A percentile compares a stretch with the other conserved stretches of the same genome.
These are phyloP conservation scores for Thecophora atra DNA, from an alignment of 2,888 invertebrate species.

Conservation along the genomic window DNA sequence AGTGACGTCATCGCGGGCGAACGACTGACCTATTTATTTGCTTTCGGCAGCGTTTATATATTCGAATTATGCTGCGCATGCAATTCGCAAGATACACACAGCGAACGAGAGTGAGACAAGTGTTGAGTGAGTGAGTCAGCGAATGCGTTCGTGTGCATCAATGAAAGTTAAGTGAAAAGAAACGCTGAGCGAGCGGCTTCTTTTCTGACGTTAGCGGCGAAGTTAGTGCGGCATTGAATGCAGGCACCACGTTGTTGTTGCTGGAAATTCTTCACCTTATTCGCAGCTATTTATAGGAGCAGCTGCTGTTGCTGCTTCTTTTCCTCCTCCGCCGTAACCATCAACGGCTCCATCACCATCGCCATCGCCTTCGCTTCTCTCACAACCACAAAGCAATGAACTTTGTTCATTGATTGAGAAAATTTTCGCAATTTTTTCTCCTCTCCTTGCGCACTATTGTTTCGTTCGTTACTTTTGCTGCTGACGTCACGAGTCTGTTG, in stretches of 20 bases:
- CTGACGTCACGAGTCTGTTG: constrained; percentile 26
- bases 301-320: background rate
- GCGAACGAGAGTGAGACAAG: background rate
- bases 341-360: background rate
- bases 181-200: background rate
- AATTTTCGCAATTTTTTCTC: background rate
- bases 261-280: background rate
- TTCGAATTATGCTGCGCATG: constrained; percentile 30
- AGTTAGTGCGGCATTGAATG: background rate
- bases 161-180: background rate
- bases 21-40: constrained; percentile 26
- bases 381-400: constrained; percentile 28
- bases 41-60: constrained; percentile 18
- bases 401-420: constrained; percentile 22
- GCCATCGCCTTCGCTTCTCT: background rate
- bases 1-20: constrained; percentile 27
- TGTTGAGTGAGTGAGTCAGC: background rate
- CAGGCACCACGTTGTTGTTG: background rate
- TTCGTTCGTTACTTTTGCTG: background rate
- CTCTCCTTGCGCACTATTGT: background rate
- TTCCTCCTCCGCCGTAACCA: background rate
- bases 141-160: constrained; percentile 9
- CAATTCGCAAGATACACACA: constrained; percentile 16
- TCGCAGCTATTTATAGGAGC: constrained; percentile 16
- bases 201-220: constrained; percentile 16